Percentiles rank a stretch among this genome's conserved stretches.
These are phyloP conservation scores for Pseudanteris insignis DNA, from an alignment of 2,888 invertebrate species.

Conservation along the genomic window DNA sequence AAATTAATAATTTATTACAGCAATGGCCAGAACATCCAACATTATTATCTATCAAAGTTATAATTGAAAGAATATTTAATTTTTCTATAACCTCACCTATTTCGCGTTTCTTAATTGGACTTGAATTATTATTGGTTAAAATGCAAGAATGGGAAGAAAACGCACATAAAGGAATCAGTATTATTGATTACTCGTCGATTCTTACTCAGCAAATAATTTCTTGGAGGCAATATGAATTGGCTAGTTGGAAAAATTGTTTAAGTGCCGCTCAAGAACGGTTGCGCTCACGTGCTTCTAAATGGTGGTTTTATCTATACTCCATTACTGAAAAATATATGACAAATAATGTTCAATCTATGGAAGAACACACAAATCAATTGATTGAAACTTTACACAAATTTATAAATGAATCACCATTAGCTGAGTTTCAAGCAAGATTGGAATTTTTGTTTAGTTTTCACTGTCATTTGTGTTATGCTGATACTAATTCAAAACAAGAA, in stretches of 20 bases:
- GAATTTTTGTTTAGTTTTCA: conserved; percentile 83
- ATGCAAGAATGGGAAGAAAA: conserved; percentile 92
- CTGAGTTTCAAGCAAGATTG: conserved; percentile 83
- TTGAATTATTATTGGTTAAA: conserved; percentile 87
- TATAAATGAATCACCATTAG: conserved; percentile 83
- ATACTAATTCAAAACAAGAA: conserved; percentile 62
- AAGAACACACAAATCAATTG: conserved; percentile 63
- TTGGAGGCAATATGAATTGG: conserved; percentile 91
- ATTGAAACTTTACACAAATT: conserved; percentile 79
- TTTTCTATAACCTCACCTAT: conserved; percentile 86
- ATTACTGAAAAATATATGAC: conserved; percentile 73
- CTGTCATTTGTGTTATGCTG: conserved; percentile 76
- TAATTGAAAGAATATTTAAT: conserved; percentile 73
- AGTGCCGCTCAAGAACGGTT: conserved; percentile 75
- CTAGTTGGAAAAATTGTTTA: conserved; percentile 86
- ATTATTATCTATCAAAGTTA: conserved; percentile 76
- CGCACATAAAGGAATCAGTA: conserved; percentile 85
- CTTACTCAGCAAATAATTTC: conserved; percentile 84
- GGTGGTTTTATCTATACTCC: conserved; percentile 90
- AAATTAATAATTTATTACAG: conserved; percentile 73
- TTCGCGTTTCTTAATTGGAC: conserved; percentile 86
- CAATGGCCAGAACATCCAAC: conserved; percentile 94
- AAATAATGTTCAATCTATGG: conserved; percentile 48
- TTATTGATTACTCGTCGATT: conserved; percentile 77
- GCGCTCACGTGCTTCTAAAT: conserved; percentile 77